Base-by-base conservation (phyloP, 2,888 invertebrate genomes). In the Epinotia ramella region DNA sequence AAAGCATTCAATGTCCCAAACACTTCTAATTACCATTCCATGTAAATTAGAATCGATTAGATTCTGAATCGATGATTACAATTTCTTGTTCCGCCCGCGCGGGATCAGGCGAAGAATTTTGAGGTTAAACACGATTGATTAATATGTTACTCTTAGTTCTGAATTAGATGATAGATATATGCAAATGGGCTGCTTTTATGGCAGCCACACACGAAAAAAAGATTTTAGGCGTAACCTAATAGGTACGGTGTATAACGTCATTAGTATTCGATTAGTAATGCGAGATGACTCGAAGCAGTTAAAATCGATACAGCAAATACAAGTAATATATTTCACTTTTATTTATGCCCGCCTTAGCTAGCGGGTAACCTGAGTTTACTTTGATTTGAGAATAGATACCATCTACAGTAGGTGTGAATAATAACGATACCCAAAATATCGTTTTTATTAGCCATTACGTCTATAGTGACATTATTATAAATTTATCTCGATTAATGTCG, bases 241-340 rank as follows among this genome's bases (percentile, higher is more conserved):
- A n/a, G n/a, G n/a, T n/a, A 80, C 83, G 83, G 63, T 77, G 67
- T 78, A 78, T 77, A 78, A 75, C 82, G 83, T 86, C 86, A 90
- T 91, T 89, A 89, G 88, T 85, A 86, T 88, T 86, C 87, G 86
- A 89, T 91, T 90, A 90, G 91, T 89, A 89, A 91, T 88, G 86
- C 82, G 87, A 92, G 87, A 89, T 84, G 81, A 86, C 86, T 84
- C 86, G 86, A 67, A 67, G 67, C 67, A 64, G 68, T 75, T 71
- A 77, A 79, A 77, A 74, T 77, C 73, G 73, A 73, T 73, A 73
- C 65, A 66, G 33, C 33, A 7, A 60, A 53, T 49, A 59, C 73
- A 84, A 84, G 86, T 80, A 81, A 80, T 82, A 85, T 87, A 87
- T 87, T 85, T 89, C 82, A 85, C 82, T 82, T 80, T 84, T 84